A percentile compares a stretch with the other conserved stretches of the same genome.
These are phyloP conservation scores for Agrochola lychnidis DNA, from an alignment of 2,888 invertebrate species.

Conservation along the genomic window DNA sequence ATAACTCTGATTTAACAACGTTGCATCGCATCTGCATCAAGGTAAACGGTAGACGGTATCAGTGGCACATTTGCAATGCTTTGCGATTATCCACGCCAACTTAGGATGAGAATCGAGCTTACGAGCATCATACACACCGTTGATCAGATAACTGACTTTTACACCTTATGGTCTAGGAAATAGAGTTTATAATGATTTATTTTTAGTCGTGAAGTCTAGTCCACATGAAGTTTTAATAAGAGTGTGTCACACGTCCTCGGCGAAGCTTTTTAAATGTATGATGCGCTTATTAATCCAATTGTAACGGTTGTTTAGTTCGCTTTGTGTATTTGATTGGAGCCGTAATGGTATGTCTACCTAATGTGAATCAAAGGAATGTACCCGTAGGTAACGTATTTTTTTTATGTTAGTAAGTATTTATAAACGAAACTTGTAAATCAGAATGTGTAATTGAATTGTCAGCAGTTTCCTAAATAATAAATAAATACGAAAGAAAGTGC, in stretches of 20 bases:
- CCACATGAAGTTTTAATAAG: conserved; percentile 79
- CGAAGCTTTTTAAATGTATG: conserved; percentile 73
- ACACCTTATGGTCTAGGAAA: conserved; percentile 19
- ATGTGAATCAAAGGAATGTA: conserved; percentile 26
- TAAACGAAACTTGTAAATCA: not conserved
- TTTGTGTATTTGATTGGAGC: conserved; percentile 54
- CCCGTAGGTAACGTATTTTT: not conserved
- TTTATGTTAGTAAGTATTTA: not conserved
- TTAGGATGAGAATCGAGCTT: conserved; percentile 72
- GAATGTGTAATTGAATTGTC: conserved; percentile 6
- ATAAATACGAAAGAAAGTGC: conserved; percentile 29
- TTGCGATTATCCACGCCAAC: conserved; percentile 85
- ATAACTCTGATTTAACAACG: not conserved
- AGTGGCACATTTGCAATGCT: conserved; percentile 78
- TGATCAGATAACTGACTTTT: conserved; percentile 9
- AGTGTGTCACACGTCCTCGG: conserved; percentile 72
- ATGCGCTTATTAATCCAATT: conserved; percentile 76
- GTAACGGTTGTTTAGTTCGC: conserved; percentile 68
- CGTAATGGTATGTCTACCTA: conserved; percentile 44
- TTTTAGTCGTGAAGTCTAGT: conserved; percentile 32
- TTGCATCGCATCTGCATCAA: conserved; percentile 49
- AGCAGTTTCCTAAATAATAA: conserved; percentile 17
- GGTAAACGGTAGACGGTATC: conserved; percentile 76
- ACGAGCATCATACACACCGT: conserved; percentile 36
- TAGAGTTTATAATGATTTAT: conserved; percentile 54